Base-by-base conservation (phyloP, 2,888 invertebrate genomes). In the Drosophila austrosaltans region DNA sequence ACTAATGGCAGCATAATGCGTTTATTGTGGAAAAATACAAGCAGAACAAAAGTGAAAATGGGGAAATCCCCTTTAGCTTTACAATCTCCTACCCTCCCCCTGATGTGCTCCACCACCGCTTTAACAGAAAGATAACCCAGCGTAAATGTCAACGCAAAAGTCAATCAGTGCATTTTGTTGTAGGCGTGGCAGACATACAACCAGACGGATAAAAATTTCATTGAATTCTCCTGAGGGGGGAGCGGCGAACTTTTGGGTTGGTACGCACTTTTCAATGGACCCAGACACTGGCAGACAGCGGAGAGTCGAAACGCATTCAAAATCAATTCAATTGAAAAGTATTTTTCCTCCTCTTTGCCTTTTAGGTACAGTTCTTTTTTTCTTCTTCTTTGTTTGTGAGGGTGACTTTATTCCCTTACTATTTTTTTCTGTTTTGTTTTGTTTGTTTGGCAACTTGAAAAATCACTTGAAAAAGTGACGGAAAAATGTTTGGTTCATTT, bases 1-100 rank as follows among this genome's bases (percentile, higher is more conserved):
- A 87, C 89, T 89, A 86, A 86, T 86, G 86, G 86, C 89, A 84
- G 70, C 81, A 86, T 82, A 86, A 86, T 86, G 87, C 87, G 85
- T 86, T 88, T 86, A 86, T 86, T 89, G 85, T 86, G 85, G 81
- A 79, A 80, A 75, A 25, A 48, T 48, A 48, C 48, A 25, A 48
- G 48, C 48, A 48, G 48, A 48, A 48, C 48, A 48, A 48, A 48
- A 48, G 48, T 59, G 75, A 57, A 67, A 73, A 74, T 66, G 74
- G 58, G 62, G 69, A 62, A 53, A 64, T 16, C 48, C 48, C 48
- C 48, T 48, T 40, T 66, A 79, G 75, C 71, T 71, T 78, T 63
- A 70, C 68, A 68, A 59, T 60, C 63, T 67, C 61, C 73, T 62
- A 16, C 42, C 36, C 20, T 2, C 6, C 25, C 40, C 40, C 1